Evolutionary conservation across 2,113 vertebrate species (phyloP).

Genomic region (Mormyrus iriodes): DNA sequence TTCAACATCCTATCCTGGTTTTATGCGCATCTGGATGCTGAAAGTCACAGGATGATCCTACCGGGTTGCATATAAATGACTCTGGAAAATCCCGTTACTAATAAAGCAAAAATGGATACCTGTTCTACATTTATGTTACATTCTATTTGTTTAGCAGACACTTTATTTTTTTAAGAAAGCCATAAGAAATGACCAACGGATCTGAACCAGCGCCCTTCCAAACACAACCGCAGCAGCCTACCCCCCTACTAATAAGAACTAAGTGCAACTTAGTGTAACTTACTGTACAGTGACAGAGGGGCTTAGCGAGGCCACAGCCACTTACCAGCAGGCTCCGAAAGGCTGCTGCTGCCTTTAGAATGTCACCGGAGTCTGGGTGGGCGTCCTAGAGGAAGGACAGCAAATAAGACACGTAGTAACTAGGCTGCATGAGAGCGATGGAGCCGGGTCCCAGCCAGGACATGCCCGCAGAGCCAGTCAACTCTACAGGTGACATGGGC

Average conservation of each 20-base stretch:
- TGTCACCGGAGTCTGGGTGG: conserved; percentile 86
- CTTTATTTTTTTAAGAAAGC: not conserved
- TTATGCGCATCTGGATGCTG: not conserved
- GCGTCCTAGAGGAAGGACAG: conserved; percentile 67
- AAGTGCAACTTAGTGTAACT: not conserved
- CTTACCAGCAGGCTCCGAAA: conserved; percentile 91
- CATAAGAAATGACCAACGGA: not conserved
- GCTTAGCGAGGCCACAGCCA: conserved; percentile 25
- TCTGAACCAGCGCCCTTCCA: not conserved
- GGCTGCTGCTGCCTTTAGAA: conserved; percentile 75
- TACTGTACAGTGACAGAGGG: not conserved
- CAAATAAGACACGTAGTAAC: not conserved
- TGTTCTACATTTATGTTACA: not conserved
- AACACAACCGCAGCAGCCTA: not conserved
- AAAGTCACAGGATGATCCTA: not conserved
- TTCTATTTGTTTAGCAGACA: not conserved
- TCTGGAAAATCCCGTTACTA: not conserved
- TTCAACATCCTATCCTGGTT: not conserved
- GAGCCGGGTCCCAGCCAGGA: not conserved
- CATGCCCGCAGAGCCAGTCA: not conserved
- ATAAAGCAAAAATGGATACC: not conserved
- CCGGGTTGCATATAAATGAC: not conserved
- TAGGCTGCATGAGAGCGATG: not conserved
- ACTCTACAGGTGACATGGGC: not conserved
- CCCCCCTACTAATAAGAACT: not conserved